Base-by-base conservation (phyloP, 1,140 invertebrate genomes). In the Drosophila bocqueti region DNA sequence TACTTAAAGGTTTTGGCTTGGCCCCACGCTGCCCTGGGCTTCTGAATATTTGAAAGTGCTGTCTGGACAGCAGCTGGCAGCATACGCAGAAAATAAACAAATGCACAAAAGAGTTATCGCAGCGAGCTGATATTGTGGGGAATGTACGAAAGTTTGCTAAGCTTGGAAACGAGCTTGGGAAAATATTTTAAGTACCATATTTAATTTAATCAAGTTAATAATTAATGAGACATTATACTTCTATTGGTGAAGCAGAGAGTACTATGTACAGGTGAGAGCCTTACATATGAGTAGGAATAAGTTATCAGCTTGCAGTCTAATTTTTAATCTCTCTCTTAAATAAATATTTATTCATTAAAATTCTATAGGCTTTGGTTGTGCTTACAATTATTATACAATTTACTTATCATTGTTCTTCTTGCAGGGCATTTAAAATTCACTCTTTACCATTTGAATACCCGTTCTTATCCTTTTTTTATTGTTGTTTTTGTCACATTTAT, bases 401-500 rank as follows among this genome's bases (percentile, higher is more conserved):
- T 24, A 15, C 18, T 16, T n/a, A 4, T 21, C 0, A 4, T 15
- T 1, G 8, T 24, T 57, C 4, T 15, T 10, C 15, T n/a, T n/a
- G 1, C n/a, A 69, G 62, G 6, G 62, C 40, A 29, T 71, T n/a
- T 29, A 9, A 5, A 13, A n/a, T 34, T 34, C 61, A n/a, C 13
- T 1, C 46, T 9, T 13, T 21, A 16, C 40, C 13, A 43, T 24
- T 13, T 24, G 18, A 52, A 21, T n/a, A 11, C 5, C 62, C 21
- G n/a, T 64, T 67, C 45, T 43, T 54, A 46, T 78, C 54, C 65
- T 64, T 64, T 57, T 58, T 50, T 69, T 78, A 71, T 79, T 68
- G 43, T 77, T 77, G 73, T 77, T 76, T 42, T 77, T 77, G 75
- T 77, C 75, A 77, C 75, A 77, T 77, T 77, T 77, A 61, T 75